phyloP scores from a whole-genome alignment of 2,888 invertebrate species.

The Clunio marinus region DNA sequence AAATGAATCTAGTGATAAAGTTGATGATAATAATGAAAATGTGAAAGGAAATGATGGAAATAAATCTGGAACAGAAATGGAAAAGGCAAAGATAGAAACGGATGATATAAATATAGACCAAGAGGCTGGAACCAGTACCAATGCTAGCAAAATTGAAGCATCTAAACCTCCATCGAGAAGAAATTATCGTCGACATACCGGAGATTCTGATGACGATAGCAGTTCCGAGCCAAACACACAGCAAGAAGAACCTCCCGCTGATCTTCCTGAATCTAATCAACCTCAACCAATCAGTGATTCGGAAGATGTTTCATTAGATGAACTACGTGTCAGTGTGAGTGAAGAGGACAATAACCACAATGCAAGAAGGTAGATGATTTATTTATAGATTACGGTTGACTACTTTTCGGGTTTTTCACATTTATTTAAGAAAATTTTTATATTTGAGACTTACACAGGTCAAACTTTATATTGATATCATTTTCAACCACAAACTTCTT shows the following conservation, averaged over 20 bases:
- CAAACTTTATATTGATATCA: too few species aligned
- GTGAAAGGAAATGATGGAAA: background rate
- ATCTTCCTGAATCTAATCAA: background rate
- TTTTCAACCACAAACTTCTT: too few species aligned
- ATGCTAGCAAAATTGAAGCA: background rate
- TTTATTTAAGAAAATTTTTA: too few species aligned
- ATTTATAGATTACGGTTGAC: too few species aligned
- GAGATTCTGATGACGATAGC: background rate
- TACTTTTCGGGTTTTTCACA: too few species aligned
- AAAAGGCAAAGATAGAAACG: too few species aligned
- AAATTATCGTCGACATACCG: conserved; percentile 12
- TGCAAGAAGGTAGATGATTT: background rate
- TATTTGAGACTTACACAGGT: too few species aligned
- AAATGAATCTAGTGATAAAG: background rate
- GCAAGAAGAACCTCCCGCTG: background rate
- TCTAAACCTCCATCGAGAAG: background rate
- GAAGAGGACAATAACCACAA: background rate
- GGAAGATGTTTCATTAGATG: conserved; percentile 8
- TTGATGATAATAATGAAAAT: background rate
- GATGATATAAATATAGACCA: too few species aligned
- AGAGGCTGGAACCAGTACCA: background rate
- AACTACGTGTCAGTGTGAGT: background rate
- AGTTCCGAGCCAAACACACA: background rate
- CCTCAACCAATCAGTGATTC: background rate
- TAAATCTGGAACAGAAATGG: too few species aligned